Percentiles rank a stretch among this genome's conserved stretches.
phyloP scores from a whole-genome alignment of 2,113 vertebrate species.

The Macquaria ambigua region DNA sequence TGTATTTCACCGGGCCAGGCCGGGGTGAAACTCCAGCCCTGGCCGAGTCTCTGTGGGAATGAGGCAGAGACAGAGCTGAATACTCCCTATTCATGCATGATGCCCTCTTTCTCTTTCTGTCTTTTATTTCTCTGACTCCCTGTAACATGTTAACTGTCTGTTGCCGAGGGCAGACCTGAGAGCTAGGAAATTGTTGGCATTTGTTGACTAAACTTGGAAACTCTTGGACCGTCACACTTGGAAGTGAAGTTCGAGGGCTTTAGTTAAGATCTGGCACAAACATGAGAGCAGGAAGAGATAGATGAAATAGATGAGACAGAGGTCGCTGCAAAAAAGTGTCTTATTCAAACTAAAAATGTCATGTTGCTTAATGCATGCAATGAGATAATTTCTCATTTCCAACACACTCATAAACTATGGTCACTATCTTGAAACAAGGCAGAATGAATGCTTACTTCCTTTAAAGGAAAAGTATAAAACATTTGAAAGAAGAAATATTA shows the following conservation, averaged over 20 bases:
- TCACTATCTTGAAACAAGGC: neutral
- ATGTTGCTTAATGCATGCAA: neutral
- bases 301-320: neutral
- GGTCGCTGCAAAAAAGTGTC: neutral
- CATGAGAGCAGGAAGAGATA: neutral
- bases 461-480: neutral
- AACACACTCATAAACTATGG: too few relatives aligned
- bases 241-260: constrained; percentile 16
- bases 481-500: neutral
- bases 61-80: constrained; percentile 57
- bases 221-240: neutral
- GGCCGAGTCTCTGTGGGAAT: constrained; percentile 62
- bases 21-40: constrained; percentile 69
- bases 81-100: constrained; percentile 64
- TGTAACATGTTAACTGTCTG: constrained; percentile 59
- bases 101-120: constrained; percentile 28
- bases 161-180: constrained; percentile 25
- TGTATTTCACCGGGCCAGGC: constrained; percentile 65
- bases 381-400: neutral
- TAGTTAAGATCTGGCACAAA: neutral
- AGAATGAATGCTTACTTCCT: neutral
- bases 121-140: constrained; percentile 6
- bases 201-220: constrained; percentile 1
- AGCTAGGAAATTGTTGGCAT: constrained; percentile 7
- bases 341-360: neutral